phyloP scores from a whole-genome alignment of 30 jellyfish, hydroid and myxozoan species.

The Rhopilema esculentum region DNA sequence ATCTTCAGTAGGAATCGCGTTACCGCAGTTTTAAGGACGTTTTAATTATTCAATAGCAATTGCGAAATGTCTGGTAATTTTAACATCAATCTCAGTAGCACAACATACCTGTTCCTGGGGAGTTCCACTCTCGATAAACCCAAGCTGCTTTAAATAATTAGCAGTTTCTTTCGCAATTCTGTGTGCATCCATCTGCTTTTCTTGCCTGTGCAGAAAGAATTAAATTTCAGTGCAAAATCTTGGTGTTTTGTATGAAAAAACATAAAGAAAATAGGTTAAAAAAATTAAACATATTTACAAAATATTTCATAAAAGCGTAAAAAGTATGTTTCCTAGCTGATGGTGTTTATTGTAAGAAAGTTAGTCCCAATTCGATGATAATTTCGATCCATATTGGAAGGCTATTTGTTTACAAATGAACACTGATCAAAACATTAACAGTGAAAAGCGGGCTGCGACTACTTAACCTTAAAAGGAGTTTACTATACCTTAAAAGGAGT shows the following conservation, averaged over 20 bases:
- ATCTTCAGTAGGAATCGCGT: not conserved
- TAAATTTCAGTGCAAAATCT: not conserved
- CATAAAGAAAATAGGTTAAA: not conserved
- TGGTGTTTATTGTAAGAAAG: no score
- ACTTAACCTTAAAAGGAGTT: no score
- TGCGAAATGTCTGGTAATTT: no score
- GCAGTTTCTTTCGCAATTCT: conserved; percentile 84
- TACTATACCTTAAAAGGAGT: no score
- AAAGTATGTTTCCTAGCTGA: no score
- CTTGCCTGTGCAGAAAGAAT: conserved; percentile 56
- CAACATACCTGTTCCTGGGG: conserved; percentile 73
- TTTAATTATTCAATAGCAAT: not conserved
- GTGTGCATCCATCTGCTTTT: conserved; percentile 66
- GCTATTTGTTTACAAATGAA: no score
- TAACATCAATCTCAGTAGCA: not conserved
- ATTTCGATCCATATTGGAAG: no score
- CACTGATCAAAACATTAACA: no score
- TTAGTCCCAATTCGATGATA: no score
- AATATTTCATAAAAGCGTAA: no score
- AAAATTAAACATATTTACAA: no score
- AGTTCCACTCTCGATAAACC: conserved; percentile 64
- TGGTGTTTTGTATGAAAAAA: not conserved
- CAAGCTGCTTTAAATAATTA: conserved; percentile 61
- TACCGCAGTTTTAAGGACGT: not conserved
- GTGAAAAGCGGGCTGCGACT: no score